Evolutionary conservation across 2,113 vertebrate species (phyloP).

Genomic region (Copsychus sechellarum): DNA sequence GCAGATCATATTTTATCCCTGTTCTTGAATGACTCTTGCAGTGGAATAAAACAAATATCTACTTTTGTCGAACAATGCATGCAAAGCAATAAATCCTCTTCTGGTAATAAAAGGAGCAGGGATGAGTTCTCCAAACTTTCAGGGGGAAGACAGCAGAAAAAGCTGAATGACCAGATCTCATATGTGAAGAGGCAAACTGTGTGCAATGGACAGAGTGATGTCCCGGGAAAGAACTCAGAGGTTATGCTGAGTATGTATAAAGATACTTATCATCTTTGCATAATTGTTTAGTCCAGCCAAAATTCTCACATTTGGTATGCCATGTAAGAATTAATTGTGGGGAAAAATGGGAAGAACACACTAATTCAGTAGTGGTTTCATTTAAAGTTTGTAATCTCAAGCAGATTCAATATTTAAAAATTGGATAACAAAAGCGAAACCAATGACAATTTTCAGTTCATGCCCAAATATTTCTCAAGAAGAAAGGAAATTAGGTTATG

Average conservation of each 20-base stretch:
- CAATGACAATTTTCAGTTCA: not conserved
- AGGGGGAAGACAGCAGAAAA: not conserved
- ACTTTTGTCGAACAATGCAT: not conserved
- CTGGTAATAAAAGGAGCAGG: not conserved
- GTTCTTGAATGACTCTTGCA: not conserved
- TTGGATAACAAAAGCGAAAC: not conserved
- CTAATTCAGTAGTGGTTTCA: not conserved
- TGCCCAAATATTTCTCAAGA: not conserved
- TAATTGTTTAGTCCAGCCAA: not conserved
- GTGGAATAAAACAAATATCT: not conserved
- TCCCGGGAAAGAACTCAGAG: not conserved
- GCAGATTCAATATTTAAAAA: not conserved
- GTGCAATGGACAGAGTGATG: not conserved
- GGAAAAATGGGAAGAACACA: not conserved
- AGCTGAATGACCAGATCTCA: not conserved
- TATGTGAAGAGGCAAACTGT: not conserved
- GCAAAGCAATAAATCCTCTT: not conserved
- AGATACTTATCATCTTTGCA: not conserved
- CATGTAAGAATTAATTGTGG: not conserved
- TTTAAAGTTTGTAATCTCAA: not conserved
- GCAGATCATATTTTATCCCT: not conserved
- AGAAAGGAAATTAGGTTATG: not conserved
- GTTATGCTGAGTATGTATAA: not conserved
- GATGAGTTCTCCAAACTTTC: too few species aligned
- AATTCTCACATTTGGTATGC: not conserved